These are phyloP conservation scores for Papilio dardanus DNA, from an alignment of 1,140 invertebrate species.

Conservation along the genomic window DNA sequence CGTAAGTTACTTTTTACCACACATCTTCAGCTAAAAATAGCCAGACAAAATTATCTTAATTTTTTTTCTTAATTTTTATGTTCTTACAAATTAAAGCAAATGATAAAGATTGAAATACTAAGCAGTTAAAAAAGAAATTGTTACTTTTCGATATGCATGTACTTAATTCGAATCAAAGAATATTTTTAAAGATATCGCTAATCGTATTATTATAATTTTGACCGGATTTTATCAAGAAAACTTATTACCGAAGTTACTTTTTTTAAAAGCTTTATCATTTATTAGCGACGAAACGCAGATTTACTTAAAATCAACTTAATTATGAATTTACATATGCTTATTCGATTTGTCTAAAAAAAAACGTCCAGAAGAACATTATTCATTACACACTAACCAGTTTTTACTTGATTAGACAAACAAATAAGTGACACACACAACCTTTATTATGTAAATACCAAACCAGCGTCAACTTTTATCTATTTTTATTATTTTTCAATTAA, in stretches of 20 bases:
- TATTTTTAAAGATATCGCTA: background rate
- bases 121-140: background rate
- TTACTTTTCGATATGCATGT: background rate
- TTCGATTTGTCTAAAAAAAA: background rate
- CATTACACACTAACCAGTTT: background rate
- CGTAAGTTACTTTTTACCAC: too few species aligned
- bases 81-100: background rate
- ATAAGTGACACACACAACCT: too few species aligned
- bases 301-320: background rate
- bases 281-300: background rate
- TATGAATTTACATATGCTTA: background rate
- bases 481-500: background rate
- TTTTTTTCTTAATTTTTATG: too few species aligned
- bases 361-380: background rate
- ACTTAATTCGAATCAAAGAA: background rate
- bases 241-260: background rate
- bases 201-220: background rate
- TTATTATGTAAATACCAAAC: too few species aligned
- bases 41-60: background rate
- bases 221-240: background rate
- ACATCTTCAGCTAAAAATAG: too few species aligned
- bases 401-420: too few species aligned
- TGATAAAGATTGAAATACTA: slow-evolving; percentile 1
- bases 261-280: background rate
- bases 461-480: background rate